Conservation (phyloP, 2,113 vertebrate species). For the Chaenogobius annularis region DNA sequence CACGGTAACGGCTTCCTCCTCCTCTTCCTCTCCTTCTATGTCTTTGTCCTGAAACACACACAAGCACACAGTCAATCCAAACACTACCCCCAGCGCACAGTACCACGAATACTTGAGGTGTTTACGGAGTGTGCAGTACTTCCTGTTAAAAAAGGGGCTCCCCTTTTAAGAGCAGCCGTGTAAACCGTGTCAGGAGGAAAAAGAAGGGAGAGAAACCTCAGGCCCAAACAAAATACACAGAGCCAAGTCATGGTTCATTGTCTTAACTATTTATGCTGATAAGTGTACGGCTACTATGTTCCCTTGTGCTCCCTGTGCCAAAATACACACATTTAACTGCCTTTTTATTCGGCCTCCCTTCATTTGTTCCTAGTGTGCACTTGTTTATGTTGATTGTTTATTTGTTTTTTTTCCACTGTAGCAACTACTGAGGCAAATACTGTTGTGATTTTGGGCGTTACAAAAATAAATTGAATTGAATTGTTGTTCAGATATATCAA, state of each 20-base stretch:
- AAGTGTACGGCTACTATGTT: conserved; percentile 29
- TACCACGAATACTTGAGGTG: conserved; percentile 16
- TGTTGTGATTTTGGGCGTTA: too few relatives aligned
- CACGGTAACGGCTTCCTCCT: conserved; percentile 57
- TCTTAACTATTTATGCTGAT: not conserved
- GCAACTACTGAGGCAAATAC: too few relatives aligned
- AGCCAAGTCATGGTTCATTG: conserved; percentile 33
- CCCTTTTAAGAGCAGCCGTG: conserved; percentile 27
- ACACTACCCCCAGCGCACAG: conserved; percentile 28
- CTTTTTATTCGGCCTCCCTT: not conserved
- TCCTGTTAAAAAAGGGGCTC: conserved; percentile 31
- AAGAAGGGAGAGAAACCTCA: conserved; percentile 21
- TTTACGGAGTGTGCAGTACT: conserved; percentile 37
- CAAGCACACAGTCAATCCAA: conserved; percentile 42
- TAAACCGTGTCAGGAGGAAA: conserved; percentile 37
- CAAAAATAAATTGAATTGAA: too few relatives aligned
- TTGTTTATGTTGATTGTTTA: too few relatives aligned
- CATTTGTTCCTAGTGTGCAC: not conserved
- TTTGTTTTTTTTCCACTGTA: too few relatives aligned
- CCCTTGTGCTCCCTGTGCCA: conserved; percentile 32
- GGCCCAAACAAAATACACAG: conserved; percentile 43
- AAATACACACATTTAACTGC: not conserved
- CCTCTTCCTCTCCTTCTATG: conserved; percentile 68
- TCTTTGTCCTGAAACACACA: conserved; percentile 67
- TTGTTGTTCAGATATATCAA: too few relatives aligned